Percentiles rank a stretch among this genome's conserved stretches.
phyloP scores from a whole-genome alignment of 1,140 invertebrate genomes.

The Lucilia cuprina region DNA sequence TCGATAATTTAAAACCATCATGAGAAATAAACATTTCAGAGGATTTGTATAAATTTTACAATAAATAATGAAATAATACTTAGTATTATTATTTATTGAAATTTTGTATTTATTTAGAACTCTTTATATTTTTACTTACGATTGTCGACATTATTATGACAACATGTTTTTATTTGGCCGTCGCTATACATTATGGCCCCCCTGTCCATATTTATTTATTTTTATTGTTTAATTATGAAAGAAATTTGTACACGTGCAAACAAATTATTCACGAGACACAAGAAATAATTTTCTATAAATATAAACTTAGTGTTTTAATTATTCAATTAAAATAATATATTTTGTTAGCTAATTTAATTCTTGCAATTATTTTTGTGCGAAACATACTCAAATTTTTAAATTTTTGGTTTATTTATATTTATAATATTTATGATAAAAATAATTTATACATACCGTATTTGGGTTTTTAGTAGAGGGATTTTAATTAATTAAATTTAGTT shows the following conservation, averaged over 20 bases:
- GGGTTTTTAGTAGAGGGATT: not conserved
- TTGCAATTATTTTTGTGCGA: not conserved
- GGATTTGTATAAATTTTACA: too few species aligned
- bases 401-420: not conserved
- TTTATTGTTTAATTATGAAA: not conserved
- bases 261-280: not conserved
- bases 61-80: too few species aligned
- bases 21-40: too few species aligned
- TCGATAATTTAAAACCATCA: too few species aligned
- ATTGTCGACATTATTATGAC: not conserved
- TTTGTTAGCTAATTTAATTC: not conserved
- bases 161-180: not conserved
- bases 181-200: not conserved
- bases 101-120: too few species aligned
- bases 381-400: not conserved
- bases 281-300: too few species aligned
- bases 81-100: too few species aligned
- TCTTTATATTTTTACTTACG: too few species aligned
- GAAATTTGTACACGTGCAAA: not conserved
- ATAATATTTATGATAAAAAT: too few species aligned
- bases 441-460: not conserved
- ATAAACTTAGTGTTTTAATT: too few species aligned
- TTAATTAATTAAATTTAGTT: too few species aligned
- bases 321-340: too few species aligned
- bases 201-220: not conserved